These are phyloP conservation scores for Anisognathus igniventris DNA, from an alignment of 2,797 vertebrate genomes.

Conservation along the genomic window DNA sequence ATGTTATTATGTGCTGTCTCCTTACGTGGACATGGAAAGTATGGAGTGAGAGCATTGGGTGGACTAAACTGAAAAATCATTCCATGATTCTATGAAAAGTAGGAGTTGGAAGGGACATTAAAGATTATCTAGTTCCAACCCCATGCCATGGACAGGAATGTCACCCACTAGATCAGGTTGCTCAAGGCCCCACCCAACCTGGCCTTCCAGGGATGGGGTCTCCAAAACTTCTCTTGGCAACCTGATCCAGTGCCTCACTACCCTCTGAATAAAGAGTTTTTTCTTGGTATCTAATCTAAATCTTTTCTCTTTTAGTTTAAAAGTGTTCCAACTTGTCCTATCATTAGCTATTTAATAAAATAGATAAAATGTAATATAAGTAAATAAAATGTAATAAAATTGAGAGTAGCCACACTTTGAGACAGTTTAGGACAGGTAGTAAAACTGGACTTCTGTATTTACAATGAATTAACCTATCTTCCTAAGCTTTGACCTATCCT, in stretches of 20 bases:
- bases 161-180: not conserved
- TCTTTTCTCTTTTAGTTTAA: not conserved
- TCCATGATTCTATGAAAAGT: not conserved
- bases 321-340: not conserved
- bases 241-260: not conserved
- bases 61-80: not conserved
- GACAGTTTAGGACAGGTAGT: not conserved
- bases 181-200: too few relatives aligned
- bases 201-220: not conserved
- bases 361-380: not conserved
- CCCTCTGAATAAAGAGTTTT: not conserved
- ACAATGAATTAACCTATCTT: not conserved
- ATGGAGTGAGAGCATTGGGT: not conserved
- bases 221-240: not conserved
- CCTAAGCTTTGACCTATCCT: not conserved
- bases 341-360: not conserved
- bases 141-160: not conserved
- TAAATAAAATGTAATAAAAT: not conserved
- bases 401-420: not conserved
- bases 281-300: not conserved
- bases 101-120: not conserved
- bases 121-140: not conserved
- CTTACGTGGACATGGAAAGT: fast-evolving
- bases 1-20: not conserved
- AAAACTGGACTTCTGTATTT: not conserved